Base-by-base conservation (phyloP, 2,797 vertebrate genomes). In the Cirrhinus mrigala region DNA sequence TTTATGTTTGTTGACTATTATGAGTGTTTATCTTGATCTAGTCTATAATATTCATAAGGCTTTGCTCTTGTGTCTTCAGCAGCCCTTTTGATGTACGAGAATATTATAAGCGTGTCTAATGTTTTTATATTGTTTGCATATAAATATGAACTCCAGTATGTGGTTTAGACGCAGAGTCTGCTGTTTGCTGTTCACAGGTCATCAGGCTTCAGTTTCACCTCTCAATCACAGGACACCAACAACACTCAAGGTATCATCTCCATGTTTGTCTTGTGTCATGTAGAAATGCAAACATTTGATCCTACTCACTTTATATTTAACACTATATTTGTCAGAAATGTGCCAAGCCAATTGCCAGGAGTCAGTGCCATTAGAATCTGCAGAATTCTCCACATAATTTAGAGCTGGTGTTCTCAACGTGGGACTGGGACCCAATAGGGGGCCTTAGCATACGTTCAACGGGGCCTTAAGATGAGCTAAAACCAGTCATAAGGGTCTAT, bases 181-280 rank as follows among this genome's bases (percentile, higher is more conserved):
- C 8, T 46, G 2, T 46, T 46, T 46, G 44, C 9, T 56, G 18
- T 68, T 70, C 6, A 11, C 75, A 85, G 83, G 24, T 24, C 81
- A 60, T 4, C 83, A 7, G 83, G 52, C 66, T 84, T 78, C 64
- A 60, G 64, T 70, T 84, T 84, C 3, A 18, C 52, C 12, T n/a
- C 83, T 46, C 60, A 18, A 44, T 24, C 83, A 16, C 83, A 71
- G 40, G 83, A 85, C 24, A 11, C 24, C 50, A 85, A 18, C 33
- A 69, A 3, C 74, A 56, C 75, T 70, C 83, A 79, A 85, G 83
- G 83, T 84, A 79, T 18, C 1, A 6, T 58, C 16, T 29, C 24
- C 27, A 33, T 66, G 0, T 77, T 60, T 12, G 20, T 75, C 44
- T 75, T 18, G 1, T 48, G 11, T 71, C 4, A 22, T 81, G 71